These are phyloP conservation scores for Ganaspis brasiliensis DNA, from an alignment of 2,888 invertebrate genomes.

Conservation along the genomic window DNA sequence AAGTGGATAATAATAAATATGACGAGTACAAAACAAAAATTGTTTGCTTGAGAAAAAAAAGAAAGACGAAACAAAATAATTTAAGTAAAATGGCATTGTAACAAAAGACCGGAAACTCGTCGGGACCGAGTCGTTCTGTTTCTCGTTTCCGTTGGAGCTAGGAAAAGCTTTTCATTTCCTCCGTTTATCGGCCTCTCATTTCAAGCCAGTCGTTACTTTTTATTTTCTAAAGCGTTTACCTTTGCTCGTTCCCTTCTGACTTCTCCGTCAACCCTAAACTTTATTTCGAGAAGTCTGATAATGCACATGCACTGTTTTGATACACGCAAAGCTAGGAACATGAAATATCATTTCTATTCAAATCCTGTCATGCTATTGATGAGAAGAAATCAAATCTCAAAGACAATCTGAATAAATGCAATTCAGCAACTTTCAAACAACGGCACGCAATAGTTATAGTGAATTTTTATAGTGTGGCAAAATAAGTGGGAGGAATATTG, in stretches of 20 bases:
- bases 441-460: no score
- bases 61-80: conserved; percentile 13
- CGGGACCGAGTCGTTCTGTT: conserved; percentile 37
- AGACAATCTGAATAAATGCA: conserved; percentile 7
- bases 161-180: conserved; percentile 69
- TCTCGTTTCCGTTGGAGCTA: conserved; percentile 53
- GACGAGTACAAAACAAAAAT: no score
- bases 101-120: conserved; percentile 4
- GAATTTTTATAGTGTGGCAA: no score
- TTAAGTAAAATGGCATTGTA: neutral
- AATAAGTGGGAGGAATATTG: no score
- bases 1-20: no score
- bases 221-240: conserved; percentile 61
- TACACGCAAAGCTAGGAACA: neutral
- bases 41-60: neutral
- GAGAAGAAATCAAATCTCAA: conserved; percentile 3
- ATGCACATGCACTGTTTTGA: neutral
- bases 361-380: neutral
- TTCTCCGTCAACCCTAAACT: conserved; percentile 21
- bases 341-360: conserved; percentile 18
- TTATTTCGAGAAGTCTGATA: neutral
- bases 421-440: neutral
- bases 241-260: conserved; percentile 28
- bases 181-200: conserved; percentile 59
- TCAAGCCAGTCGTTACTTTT: conserved; percentile 67